These are phyloP conservation scores for Stenolophus ochropezus DNA, from an alignment of 2,888 invertebrate species.

Conservation along the genomic window DNA sequence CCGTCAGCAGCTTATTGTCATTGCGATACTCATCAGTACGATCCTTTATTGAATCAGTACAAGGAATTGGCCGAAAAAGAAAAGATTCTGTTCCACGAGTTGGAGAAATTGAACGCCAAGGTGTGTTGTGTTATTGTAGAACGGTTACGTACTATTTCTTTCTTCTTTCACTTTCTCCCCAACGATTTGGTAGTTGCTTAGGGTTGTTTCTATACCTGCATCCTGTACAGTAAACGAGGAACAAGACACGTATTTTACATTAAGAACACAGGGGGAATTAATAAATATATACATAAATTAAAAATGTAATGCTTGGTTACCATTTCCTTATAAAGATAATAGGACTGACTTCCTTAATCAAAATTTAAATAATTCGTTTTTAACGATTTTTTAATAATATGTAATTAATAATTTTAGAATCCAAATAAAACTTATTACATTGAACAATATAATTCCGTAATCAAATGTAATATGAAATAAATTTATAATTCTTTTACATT, in stretches of 20 bases:
- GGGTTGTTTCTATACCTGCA: slow-evolving; percentile 16
- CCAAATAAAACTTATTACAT: too few relatives aligned
- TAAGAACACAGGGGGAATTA: not conserved
- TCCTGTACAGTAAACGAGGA: not conserved
- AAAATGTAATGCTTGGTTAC: not conserved
- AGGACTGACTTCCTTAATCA: too few relatives aligned
- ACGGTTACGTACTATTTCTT: not conserved
- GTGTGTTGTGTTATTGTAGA: slow-evolving; percentile 66
- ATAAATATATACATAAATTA: slow-evolving; percentile 22
- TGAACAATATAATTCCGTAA: too few relatives aligned
- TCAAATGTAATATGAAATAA: too few relatives aligned
- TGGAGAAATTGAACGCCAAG: slow-evolving; percentile 74
- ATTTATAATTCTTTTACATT: too few relatives aligned
- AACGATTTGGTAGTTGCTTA: not conserved
- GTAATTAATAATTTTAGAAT: too few relatives aligned
- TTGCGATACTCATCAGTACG: slow-evolving; percentile 79
- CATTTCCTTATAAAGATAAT: not conserved
- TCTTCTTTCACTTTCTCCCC: not conserved
- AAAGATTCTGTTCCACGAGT: slow-evolving; percentile 76
- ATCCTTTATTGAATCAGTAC: slow-evolving; percentile 78
- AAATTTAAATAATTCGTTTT: too few relatives aligned
- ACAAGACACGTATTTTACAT: not conserved
- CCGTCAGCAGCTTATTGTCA: slow-evolving; percentile 79
- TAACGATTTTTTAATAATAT: too few relatives aligned
- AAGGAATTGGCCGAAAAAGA: slow-evolving; percentile 79